These are phyloP conservation scores for Chanos chanos DNA, from an alignment of 2,797 vertebrate species.

Conservation along the genomic window DNA sequence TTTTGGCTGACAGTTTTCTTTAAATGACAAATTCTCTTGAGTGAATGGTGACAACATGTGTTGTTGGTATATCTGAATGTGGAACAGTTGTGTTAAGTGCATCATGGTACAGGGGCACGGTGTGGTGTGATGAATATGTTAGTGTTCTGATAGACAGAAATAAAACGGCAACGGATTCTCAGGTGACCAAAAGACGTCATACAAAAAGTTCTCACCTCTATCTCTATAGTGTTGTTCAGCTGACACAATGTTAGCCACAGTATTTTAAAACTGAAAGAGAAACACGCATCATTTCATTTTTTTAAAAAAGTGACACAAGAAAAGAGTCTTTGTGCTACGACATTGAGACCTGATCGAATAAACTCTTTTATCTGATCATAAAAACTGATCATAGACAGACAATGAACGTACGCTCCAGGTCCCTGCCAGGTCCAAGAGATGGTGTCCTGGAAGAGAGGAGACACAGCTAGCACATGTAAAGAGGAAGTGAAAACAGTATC, in stretches of 20 bases:
- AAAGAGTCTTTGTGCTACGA: too few relatives aligned
- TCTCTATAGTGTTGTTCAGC: slow-evolving; percentile 85
- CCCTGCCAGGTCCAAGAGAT: slow-evolving; percentile 88
- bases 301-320: not conserved
- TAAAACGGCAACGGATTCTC: too few relatives aligned
- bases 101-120: too few relatives aligned
- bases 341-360: too few relatives aligned
- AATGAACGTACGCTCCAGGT: slow-evolving; percentile 80
- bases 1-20: not conserved
- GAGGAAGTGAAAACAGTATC: slow-evolving; percentile 5
- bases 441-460: slow-evolving; percentile 68
- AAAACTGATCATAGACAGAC: too few relatives aligned
- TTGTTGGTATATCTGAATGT: too few relatives aligned
- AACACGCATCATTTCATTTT: not conserved
- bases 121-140: too few relatives aligned
- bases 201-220: slow-evolving; percentile 79
- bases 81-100: too few relatives aligned
- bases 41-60: too few relatives aligned
- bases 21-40: not conserved
- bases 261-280: slow-evolving; percentile 79
- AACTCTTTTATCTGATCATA: too few relatives aligned
- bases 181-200: too few relatives aligned
- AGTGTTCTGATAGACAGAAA: too few relatives aligned
- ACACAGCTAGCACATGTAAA: not conserved
- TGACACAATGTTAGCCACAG: slow-evolving; percentile 96